Conservation (phyloP, 2,797 vertebrate genomes). For the Lagorchestes hirsutus region DNA sequence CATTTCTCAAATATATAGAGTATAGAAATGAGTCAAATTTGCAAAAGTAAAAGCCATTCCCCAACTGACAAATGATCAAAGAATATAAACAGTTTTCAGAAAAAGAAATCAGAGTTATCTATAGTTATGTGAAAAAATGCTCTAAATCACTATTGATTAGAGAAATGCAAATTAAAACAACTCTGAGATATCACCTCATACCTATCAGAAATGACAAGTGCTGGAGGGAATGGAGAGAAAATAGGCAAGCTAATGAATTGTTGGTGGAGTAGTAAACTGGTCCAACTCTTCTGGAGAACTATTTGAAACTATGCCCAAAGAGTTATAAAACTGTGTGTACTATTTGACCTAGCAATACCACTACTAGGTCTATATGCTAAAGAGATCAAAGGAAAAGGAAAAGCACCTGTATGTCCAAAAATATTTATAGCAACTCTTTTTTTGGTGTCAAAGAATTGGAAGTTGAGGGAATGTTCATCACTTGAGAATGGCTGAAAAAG, state of each 20-base stretch:
- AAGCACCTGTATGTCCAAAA: not conserved
- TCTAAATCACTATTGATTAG: not conserved
- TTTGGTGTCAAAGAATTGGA: not conserved
- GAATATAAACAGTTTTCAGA: not conserved
- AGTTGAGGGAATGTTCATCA: not conserved
- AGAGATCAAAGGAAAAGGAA: not conserved
- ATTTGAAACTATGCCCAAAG: no score
- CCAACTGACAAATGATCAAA: not conserved
- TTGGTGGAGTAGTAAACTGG: not conserved
- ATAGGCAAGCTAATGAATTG: not conserved
- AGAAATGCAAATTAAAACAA: not conserved
- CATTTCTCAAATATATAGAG: not conserved
- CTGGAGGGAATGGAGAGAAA: not conserved
- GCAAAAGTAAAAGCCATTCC: not conserved
- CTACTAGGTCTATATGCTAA: not conserved
- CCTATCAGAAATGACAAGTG: not conserved
- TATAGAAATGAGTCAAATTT: not conserved
- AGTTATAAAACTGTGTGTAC: not conserved
- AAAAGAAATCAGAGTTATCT: not conserved
- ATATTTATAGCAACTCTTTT: not conserved
- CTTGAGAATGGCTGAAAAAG: no score
- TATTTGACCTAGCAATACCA: not conserved
- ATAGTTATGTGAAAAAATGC: not conserved
- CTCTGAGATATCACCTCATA: not conserved
- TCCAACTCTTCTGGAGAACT: not conserved